These are phyloP conservation scores for Andrena camellia DNA, from an alignment of 2,888 invertebrate species.

Conservation along the genomic window DNA sequence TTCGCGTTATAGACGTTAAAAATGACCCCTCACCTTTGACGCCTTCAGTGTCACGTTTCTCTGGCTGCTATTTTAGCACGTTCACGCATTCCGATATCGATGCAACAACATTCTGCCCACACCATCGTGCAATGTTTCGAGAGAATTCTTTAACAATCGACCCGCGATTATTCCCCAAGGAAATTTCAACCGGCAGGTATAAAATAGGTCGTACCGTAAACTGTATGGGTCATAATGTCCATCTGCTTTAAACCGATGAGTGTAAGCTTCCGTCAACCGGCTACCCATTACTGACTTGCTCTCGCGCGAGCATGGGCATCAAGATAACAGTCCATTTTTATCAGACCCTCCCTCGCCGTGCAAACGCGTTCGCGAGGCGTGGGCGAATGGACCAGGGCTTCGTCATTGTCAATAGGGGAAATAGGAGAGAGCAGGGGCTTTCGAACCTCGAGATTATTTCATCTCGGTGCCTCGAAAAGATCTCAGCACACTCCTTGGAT, in stretches of 20 bases:
- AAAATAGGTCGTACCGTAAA: neutral
- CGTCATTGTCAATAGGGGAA: neutral
- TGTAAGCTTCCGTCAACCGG: neutral
- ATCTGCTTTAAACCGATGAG: neutral
- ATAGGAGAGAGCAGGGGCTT: neutral
- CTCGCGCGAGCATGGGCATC: neutral
- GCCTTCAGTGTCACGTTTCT: neutral
- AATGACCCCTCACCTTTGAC: neutral
- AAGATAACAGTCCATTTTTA: constrained; percentile 1
- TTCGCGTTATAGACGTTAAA: neutral
- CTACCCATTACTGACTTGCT: neutral
- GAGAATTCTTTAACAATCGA: neutral
- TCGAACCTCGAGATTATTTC: constrained; percentile 11
- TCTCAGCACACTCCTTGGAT: neutral
- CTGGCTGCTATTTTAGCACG: neutral
- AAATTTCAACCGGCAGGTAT: neutral
- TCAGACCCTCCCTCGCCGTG: neutral
- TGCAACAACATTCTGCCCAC: neutral
- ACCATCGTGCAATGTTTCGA: neutral
- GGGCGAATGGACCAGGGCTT: neutral
- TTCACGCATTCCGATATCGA: neutral
- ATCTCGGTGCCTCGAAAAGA: neutral
- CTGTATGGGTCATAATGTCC: too few species aligned
- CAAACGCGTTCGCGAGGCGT: neutral
- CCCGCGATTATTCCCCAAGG: neutral